phyloP scores from a whole-genome alignment of 1,140 invertebrate genomes.

The Lepidurus apus region DNA sequence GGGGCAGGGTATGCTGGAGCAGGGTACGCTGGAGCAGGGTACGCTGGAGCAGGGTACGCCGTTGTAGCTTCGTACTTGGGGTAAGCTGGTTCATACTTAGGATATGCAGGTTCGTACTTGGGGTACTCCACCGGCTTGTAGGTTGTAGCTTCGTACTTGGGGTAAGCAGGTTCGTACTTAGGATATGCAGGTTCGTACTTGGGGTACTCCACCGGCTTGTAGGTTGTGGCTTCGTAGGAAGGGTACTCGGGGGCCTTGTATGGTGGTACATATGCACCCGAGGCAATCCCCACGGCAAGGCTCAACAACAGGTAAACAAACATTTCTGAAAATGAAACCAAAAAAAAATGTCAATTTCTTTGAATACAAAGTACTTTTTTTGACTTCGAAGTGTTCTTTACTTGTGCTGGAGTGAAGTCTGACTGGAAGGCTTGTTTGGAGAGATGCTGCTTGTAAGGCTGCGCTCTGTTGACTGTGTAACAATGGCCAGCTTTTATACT shows the following conservation, averaged over 20 bases:
- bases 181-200: not conserved
- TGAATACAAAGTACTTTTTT: not conserved
- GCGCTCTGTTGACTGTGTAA: not conserved
- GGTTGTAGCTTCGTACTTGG: too few relatives aligned
- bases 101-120: not conserved
- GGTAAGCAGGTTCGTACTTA: not conserved
- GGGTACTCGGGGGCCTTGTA: not conserved
- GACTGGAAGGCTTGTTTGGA: not conserved
- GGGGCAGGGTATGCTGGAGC: not conserved
- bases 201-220: not conserved
- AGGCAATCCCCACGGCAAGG: not conserved
- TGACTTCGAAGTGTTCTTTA: not conserved
- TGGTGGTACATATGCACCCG: not conserved
- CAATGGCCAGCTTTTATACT: not conserved
- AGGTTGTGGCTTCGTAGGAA: not conserved
- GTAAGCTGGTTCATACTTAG: not conserved
- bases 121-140: too few relatives aligned
- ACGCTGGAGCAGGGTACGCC: not conserved
- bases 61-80: not conserved
- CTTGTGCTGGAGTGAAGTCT: not conserved
- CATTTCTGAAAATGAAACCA: not conserved
- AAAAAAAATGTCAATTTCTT: not conserved
- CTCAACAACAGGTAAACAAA: not conserved
- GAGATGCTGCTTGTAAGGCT: not conserved
- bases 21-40: not conserved